Base-by-base conservation (phyloP, 2,797 vertebrate species). In the Ptychadena robeensis region DNA sequence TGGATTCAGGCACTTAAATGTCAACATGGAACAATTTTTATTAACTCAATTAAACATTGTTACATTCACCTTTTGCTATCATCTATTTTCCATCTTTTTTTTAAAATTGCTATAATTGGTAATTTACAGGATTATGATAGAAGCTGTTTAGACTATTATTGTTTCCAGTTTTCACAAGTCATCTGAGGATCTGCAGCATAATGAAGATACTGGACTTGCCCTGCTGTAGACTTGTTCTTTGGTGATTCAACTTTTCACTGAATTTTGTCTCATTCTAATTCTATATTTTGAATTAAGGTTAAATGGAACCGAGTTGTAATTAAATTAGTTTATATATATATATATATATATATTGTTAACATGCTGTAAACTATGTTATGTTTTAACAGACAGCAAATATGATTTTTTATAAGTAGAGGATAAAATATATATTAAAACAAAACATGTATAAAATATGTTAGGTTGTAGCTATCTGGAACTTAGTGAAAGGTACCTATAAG, bases 251-350 rank as follows among this genome's bases (percentile, higher is more conserved):
- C 44, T 53, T 0, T 22, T 53, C 18, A 53, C 44, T 53, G 44
- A 53, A n/a, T 53, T 59, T 34, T 76, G 57, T 77, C 15, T 61
- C n/a, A 72, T 78, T 71, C 69, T 63, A 53, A 53, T 5, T 53
- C 44, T 53, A 28, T 27, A 72, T 71, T 48, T 65, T 73, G 37
- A 44, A 48, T 14, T 31, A 70, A 34, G 57, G 30, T 77, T 82
- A 77, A 44, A 53, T 27, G 44, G 40, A 67, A 78, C 40, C 34
- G 4, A 82, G 31, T 34, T 9, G 8, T 70, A 44, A 64, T 64
- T 14, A 35, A 28, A 57, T 78, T 65, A 77, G 12, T 72, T 65
- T 72, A 78, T 83, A 78, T 83, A 68, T 71, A 82, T 77, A n/a
- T n/a, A n/a, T n/a, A n/a, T n/a, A n/a, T n/a, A n/a, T n/a, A n/a